Base-by-base conservation (phyloP, 2,797 vertebrate genomes). In the Sciaenops ocellatus region DNA sequence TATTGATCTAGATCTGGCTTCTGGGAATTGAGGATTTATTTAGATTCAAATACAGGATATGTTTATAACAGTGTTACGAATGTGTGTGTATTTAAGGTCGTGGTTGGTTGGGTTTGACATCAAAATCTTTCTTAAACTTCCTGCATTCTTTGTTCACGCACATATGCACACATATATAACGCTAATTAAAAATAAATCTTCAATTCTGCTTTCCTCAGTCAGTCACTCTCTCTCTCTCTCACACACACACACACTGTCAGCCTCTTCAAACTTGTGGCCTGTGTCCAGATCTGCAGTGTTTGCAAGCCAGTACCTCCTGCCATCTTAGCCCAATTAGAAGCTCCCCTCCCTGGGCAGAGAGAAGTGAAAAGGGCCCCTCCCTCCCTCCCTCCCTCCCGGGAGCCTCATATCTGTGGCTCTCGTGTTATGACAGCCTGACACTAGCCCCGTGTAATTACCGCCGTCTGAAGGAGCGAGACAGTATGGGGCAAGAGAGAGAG, bases 241-340 rank as follows among this genome's bases (percentile, higher is more conserved):
- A 50, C 26, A 70, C 54, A 65, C 51, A 75, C 48, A 63, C 59
- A 73, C 48, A 18, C 78, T 61, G 80, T 87, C 81, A 78, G 73
- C 54, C 73, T 77, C 78, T 83, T 86, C 87, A 87, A 83, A 90
- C 87, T 76, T 72, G 74, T 86, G 85, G 88, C 87, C 84, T 83
- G 76, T 78, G 78, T 92, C 90, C 88, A 93, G 86, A 88, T 84
- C 81, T 73, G 73, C 82, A 77, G 76, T 79, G 78, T 83, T 87
- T 83, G 75, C 54, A 51, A 86, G 79, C 87, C 87, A 83, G 80
- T 69, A 72, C 86, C 88, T 90, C 84, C 80, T 88, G 88, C 89
- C 84, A 88, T 88, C 82, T 85, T 82, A 84, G 76, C 87, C 93
- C 92, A 93, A 93, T 93, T 94, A 94, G 87, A 87, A 73, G 78